These are phyloP conservation scores for Lethenteron camtschaticum DNA, from an alignment of 2,113 vertebrate genomes.

Conservation along the genomic window DNA sequence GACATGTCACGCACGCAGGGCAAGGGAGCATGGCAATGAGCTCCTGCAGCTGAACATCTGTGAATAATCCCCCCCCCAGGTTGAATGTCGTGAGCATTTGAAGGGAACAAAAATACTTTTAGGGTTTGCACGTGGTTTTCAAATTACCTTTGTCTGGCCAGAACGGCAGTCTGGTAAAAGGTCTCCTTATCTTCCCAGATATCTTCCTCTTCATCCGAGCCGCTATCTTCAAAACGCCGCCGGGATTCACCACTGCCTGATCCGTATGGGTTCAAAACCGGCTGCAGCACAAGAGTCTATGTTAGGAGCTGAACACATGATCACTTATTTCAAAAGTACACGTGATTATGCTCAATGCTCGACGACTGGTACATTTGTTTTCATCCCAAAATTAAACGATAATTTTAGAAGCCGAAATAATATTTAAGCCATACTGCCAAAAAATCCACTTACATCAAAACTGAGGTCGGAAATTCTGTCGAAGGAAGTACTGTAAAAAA, in stretches of 20 bases:
- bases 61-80: not conserved
- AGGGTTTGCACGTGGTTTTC: not conserved
- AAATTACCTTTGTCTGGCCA: conserved; percentile 56
- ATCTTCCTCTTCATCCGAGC: conserved; percentile 50
- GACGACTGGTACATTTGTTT: too few relatives aligned
- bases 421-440: conserved; percentile 45
- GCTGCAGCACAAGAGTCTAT: conserved; percentile 19
- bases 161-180: conserved; percentile 47
- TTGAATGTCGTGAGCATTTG: not conserved
- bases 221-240: conserved; percentile 61
- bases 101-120: not conserved
- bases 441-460: conserved; percentile 64
- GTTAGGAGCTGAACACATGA: too few relatives aligned
- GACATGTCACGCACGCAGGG: not conserved
- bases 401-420: too few relatives aligned
- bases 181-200: conserved; percentile 85
- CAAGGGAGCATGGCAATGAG: not conserved
- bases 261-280: conserved; percentile 64
- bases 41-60: not conserved
- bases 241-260: conserved; percentile 74
- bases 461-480: conserved; percentile 85
- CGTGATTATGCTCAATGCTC: too few relatives aligned
- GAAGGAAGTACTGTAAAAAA: conserved; percentile 45
- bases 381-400: too few relatives aligned
- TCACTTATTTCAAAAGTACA: too few relatives aligned